phyloP scores from a whole-genome alignment of 2,888 invertebrate genomes.

The Caradrina kadenii region DNA sequence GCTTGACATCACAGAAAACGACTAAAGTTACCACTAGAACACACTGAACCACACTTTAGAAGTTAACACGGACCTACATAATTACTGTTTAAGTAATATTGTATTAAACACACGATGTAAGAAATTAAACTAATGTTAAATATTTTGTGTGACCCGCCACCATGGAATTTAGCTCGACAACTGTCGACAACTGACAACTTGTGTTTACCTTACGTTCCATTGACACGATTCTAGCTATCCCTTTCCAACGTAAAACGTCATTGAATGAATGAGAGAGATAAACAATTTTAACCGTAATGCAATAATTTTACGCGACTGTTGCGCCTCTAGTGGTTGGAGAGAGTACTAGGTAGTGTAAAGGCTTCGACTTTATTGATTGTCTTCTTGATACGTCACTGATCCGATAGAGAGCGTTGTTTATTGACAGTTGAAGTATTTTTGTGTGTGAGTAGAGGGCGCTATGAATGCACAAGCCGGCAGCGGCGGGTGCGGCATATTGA shows the following conservation, averaged over 20 bases:
- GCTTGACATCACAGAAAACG: slow-evolving; percentile 71
- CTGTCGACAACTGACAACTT: slow-evolving; percentile 78
- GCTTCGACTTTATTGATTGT: slow-evolving; percentile 59
- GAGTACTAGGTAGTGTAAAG: slow-evolving; percentile 56
- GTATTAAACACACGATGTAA: slow-evolving; percentile 40
- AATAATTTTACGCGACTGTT: slow-evolving; percentile 52
- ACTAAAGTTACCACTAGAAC: slow-evolving; percentile 47
- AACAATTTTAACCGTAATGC: slow-evolving; percentile 62
- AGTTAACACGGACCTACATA: slow-evolving; percentile 55
- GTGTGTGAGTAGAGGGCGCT: slow-evolving; percentile 64
- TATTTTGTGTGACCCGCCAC: slow-evolving; percentile 70
- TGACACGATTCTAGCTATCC: slow-evolving; percentile 71
- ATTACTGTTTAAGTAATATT: slow-evolving; percentile 58
- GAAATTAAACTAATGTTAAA: slow-evolving; percentile 52
- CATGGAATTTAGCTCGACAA: slow-evolving; percentile 76
- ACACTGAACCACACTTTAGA: slow-evolving; percentile 56
- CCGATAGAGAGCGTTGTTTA: slow-evolving; percentile 49
- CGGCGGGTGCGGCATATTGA: too few relatives aligned
- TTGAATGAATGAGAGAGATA: slow-evolving; percentile 62
- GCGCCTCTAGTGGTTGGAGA: slow-evolving; percentile 52
- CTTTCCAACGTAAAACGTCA: slow-evolving; percentile 58
- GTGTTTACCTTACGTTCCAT: slow-evolving; percentile 83
- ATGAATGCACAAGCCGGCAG: too few relatives aligned
- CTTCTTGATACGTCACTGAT: slow-evolving; percentile 7
- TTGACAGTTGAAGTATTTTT: neutral